phyloP scores from a whole-genome alignment of 2,888 invertebrate species.

The Pogonocherus hispidulus region DNA sequence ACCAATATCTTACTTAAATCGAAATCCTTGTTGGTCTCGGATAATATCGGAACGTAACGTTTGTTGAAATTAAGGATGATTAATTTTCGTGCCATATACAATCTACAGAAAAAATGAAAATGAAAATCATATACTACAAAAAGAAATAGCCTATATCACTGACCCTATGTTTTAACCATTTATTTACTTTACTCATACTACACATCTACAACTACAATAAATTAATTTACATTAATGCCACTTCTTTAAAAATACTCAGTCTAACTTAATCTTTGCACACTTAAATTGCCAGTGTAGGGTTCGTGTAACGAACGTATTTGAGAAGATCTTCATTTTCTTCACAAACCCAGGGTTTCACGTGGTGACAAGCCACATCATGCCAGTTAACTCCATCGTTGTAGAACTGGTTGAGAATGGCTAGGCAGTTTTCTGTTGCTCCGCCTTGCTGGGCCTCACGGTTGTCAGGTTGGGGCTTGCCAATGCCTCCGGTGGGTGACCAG shows the following conservation, averaged over 20 bases:
- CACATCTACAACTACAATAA: slow-evolving; percentile 36
- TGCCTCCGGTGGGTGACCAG: slow-evolving; percentile 90
- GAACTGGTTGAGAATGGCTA: slow-evolving; percentile 89
- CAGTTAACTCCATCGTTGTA: slow-evolving; percentile 92
- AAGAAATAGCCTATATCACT: too few species aligned
- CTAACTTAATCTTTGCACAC: slow-evolving; percentile 48
- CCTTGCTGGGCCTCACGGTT: slow-evolving; percentile 86
- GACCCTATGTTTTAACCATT: too few species aligned
- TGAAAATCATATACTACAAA: too few species aligned
- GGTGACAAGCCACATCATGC: slow-evolving; percentile 94
- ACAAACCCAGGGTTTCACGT: slow-evolving; percentile 89
- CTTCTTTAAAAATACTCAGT: slow-evolving; percentile 42
- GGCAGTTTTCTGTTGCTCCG: slow-evolving; percentile 86
- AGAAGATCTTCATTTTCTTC: slow-evolving; percentile 90
- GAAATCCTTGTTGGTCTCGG: too few species aligned
- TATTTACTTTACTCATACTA: slow-evolving; percentile 11
- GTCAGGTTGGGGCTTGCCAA: slow-evolving; percentile 89
- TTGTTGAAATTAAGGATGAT: too few species aligned
- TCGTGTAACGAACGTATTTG: slow-evolving; percentile 79
- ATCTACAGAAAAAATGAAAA: too few species aligned
- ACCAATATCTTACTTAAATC: too few species aligned
- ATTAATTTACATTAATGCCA: slow-evolving; percentile 30
- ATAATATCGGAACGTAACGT: too few species aligned
- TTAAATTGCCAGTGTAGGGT: slow-evolving; percentile 83
- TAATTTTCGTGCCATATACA: too few species aligned